Percentiles rank a stretch among this genome's conserved stretches.
phyloP scores from a whole-genome alignment of 1,140 invertebrate species.

The Augochlora pura region DNA sequence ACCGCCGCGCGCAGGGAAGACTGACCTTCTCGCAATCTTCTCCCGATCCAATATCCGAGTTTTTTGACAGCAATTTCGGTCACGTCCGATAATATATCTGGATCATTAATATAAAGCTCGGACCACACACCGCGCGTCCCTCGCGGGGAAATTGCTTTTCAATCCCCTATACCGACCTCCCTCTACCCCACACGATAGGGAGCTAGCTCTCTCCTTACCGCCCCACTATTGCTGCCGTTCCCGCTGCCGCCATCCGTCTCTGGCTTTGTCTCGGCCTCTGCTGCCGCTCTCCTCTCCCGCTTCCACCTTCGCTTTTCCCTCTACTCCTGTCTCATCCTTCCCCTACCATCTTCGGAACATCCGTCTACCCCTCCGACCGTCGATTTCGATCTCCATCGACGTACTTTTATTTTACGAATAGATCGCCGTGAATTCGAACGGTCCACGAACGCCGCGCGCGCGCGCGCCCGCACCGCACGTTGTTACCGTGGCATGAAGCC shows the following conservation, averaged over 20 bases:
- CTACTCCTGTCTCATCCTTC: constrained; percentile 18
- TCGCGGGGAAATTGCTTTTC: constrained; percentile 81
- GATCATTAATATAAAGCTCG: constrained; percentile 81
- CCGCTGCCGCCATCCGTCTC: constrained; percentile 52
- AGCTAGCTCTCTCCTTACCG: constrained; percentile 49
- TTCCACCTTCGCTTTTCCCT: constrained; percentile 25
- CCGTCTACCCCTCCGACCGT: constrained; percentile 38
- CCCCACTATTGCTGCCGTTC: constrained; percentile 23
- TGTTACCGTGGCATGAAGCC: no score
- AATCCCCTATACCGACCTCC: constrained; percentile 74
- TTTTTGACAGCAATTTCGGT: constrained; percentile 82
- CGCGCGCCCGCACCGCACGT: no score
- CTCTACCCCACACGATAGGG: constrained; percentile 38
- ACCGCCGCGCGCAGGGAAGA: constrained; percentile 31
- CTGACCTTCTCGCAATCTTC: constrained; percentile 78
- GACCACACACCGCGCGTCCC: constrained; percentile 72
- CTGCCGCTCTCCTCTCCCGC: background rate
- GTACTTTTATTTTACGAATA: constrained; percentile 32
- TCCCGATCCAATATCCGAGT: constrained; percentile 81
- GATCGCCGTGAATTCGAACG: constrained; percentile 7
- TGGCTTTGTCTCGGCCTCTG: background rate
- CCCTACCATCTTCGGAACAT: constrained; percentile 10
- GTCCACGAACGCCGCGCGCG: no score
- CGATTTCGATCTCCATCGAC: constrained; percentile 37
- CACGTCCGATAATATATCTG: constrained; percentile 82